Base-by-base conservation (phyloP, 1,140 invertebrate genomes). In the Drosophila arizonae region DNA sequence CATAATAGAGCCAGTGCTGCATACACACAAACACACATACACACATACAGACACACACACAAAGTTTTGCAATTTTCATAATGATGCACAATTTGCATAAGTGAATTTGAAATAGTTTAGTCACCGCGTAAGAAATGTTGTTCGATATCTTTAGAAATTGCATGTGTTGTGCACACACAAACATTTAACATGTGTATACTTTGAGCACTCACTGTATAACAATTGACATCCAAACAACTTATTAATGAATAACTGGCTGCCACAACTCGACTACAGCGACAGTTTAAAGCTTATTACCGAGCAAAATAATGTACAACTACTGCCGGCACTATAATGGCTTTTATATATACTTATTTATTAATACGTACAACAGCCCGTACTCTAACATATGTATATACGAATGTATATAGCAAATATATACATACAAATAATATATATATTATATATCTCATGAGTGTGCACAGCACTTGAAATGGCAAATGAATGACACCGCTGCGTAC, bases 401-500 rank as follows among this genome's bases (percentile, higher is more conserved):
- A 45, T 68, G 21, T 28, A 45, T 45, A 45, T 10, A 63, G 62
- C 66, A 64, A 21, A 61, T 62, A 24, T 62, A 15, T 17, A 28
- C 60, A 15, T 56, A 57, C 55, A 58, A 15, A 15, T n/a, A 17
- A 6, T 10, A 6, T 45, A 36, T 60, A 24, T 24, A 17, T 17
- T 17, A 17, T 51, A 24, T 24, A 24, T 24, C 21, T 72, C 67
- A 76, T 76, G 71, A 76, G 79, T 86, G 76, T 76, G 76, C 81
- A 82, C 56, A 88, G 79, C 82, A 88, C 84, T 88, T 84, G 84
- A 80, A 87, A 87, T 84, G 76, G 84, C 85, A 87, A 87, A 87
- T 87, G 84, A 88, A 87, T 87, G 85, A 87, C 84, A 80, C 58
- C 55, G 76, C 70, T 87, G 79, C 76, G 76, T 79, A 82, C 79